A percentile compares a stretch with the other conserved stretches of the same genome.
phyloP scores from a whole-genome alignment of 2,113 vertebrate genomes.

The Pao palembangensis region DNA sequence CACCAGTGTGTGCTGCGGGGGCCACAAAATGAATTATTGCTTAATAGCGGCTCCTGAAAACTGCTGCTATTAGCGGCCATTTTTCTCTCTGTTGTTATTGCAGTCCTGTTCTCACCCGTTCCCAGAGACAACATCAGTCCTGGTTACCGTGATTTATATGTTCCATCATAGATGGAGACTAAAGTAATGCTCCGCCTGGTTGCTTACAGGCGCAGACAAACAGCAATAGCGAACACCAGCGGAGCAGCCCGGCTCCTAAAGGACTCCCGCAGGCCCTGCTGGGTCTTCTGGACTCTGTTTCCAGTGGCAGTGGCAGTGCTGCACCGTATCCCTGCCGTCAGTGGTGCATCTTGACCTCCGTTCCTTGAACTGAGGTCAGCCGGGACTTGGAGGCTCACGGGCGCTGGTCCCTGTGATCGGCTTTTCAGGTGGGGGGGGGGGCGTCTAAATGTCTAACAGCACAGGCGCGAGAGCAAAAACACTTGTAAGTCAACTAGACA shows the following conservation, averaged over 20 bases:
- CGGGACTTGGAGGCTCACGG: constrained; percentile 33
- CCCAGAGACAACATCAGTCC: constrained; percentile 47
- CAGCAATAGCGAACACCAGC: neutral
- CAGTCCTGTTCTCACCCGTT: constrained; percentile 41
- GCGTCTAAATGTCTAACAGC: constrained; percentile 36
- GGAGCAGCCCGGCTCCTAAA: neutral
- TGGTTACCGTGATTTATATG: constrained; percentile 42
- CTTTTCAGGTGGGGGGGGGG: constrained; percentile 5
- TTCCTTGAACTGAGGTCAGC: constrained; percentile 48
- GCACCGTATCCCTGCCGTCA: neutral
- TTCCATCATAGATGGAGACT: constrained; percentile 27
- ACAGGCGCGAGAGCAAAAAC: constrained; percentile 54
- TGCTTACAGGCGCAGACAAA: constrained; percentile 15
- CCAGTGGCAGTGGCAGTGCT: neutral
- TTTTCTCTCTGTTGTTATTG: constrained; percentile 56
- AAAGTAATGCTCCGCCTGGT: constrained; percentile 19
- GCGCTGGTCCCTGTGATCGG: constrained; percentile 51
- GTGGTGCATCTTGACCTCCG: constrained; percentile 39
- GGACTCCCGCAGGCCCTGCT: no score
- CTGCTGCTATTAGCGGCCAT: constrained; percentile 60
- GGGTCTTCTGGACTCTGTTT: neutral
- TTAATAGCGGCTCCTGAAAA: constrained; percentile 56
- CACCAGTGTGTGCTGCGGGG: constrained; percentile 49
- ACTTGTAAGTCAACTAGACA: constrained; percentile 62
- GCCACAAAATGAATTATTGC: constrained; percentile 64